Conservation (phyloP, 1,140 invertebrate genomes). For the Laodelphax striatellus region DNA sequence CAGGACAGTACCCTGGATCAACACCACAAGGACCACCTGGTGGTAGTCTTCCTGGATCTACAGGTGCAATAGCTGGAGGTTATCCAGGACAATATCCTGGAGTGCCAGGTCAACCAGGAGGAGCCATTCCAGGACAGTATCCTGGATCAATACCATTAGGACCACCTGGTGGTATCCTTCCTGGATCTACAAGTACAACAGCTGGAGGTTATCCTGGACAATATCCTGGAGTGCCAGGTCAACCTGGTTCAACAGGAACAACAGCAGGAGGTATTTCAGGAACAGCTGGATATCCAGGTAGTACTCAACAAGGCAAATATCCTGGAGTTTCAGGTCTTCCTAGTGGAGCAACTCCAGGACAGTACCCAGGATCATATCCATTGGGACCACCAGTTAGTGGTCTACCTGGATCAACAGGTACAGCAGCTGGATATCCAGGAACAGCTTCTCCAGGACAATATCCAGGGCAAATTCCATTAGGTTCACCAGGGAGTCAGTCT, state of each 20-base stretch:
- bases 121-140: neutral
- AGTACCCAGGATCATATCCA: slow-evolving; percentile 4
- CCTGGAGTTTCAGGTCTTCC: slow-evolving; percentile 5
- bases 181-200: neutral
- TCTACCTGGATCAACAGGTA: neutral
- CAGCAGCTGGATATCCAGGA: slow-evolving; percentile 7
- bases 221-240: slow-evolving; percentile 13
- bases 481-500: too few species aligned
- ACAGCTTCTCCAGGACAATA: neutral
- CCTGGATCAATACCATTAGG: slow-evolving; percentile 5
- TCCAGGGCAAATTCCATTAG: neutral
- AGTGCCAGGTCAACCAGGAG: too few species aligned
- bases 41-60: too few species aligned
- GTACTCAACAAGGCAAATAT: neutral
- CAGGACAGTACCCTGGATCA: too few species aligned
- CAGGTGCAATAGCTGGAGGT: too few species aligned
- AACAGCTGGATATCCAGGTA: neutral
- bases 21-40: too few species aligned
- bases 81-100: too few species aligned
- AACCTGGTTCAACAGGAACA: neutral
- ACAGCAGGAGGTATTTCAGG: slow-evolving; percentile 6
- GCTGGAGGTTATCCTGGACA: slow-evolving; percentile 13
- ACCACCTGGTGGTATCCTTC: slow-evolving; percentile 2
- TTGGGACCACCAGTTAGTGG: slow-evolving; percentile 4
- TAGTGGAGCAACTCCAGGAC: neutral